Evolutionary conservation across 35 echinoderm and acorn worm species (phyloP).

Genomic region (Stichopus chloronotus): DNA sequence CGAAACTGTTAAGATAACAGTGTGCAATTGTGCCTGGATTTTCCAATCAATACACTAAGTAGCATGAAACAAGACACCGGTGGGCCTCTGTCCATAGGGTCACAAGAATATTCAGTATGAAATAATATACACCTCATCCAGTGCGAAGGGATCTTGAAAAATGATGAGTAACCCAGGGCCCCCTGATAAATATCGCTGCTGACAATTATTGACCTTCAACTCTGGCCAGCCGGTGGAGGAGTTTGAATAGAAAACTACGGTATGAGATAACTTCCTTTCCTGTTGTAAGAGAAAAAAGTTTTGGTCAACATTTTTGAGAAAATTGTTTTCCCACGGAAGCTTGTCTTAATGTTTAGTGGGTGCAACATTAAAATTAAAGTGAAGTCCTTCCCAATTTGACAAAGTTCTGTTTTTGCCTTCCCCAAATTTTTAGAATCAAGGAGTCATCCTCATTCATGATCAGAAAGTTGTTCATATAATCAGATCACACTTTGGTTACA

Average conservation of each 20-base stretch:
- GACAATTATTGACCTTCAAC: neutral
- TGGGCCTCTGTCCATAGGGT: slow-evolving; percentile 1
- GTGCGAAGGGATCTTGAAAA: neutral
- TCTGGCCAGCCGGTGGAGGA: neutral
- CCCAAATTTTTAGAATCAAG: too few relatives aligned
- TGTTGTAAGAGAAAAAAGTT: neutral
- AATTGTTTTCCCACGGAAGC: neutral
- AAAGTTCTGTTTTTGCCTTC: too few relatives aligned
- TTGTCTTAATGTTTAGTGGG: too few relatives aligned
- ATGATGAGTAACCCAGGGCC: neutral
- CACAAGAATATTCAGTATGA: neutral
- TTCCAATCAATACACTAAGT: slow-evolving; percentile 5
- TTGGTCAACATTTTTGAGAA: neutral
- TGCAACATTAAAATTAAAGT: too few relatives aligned
- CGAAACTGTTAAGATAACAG: neutral
- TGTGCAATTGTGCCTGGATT: neutral
- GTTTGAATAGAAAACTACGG: too few relatives aligned
- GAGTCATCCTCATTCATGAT: too few relatives aligned
- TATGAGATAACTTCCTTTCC: neutral
- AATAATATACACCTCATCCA: neutral
- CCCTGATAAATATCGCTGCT: slow-evolving; percentile 3
- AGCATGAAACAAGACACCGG: neutral
- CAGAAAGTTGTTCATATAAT: too few relatives aligned
- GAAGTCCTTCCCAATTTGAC: too few relatives aligned
- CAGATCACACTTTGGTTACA: too few relatives aligned